Evolutionary conservation across 1,140 invertebrate species (phyloP).

Genomic region (Tetranychus cinnabarinus): DNA sequence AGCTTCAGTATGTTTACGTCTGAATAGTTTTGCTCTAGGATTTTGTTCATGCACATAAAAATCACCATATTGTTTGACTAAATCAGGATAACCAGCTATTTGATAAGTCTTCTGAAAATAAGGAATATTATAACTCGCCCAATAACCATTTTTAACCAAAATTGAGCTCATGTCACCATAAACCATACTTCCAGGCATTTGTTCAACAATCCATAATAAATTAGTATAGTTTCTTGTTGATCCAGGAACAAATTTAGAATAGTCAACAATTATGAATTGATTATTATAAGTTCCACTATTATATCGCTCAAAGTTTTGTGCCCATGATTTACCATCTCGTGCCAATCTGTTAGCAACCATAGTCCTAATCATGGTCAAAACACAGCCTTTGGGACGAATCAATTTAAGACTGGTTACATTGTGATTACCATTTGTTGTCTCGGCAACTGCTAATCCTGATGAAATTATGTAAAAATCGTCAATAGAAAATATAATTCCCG

Average conservation of each 20-base stretch:
- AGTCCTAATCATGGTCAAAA: conserved; percentile 19
- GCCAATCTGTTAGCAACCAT: conserved; percentile 21
- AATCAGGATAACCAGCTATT: conserved; percentile 18
- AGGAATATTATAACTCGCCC: conserved; percentile 22
- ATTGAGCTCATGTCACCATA: conserved; percentile 17
- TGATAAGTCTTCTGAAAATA: conserved; percentile 23
- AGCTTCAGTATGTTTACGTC: conserved; percentile 19
- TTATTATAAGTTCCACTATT: conserved; percentile 24
- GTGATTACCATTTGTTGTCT: conserved; percentile 21
- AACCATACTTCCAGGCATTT: conserved; percentile 19
- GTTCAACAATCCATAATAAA: conserved; percentile 22
- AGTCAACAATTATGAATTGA: conserved; percentile 22
- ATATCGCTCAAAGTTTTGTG: conserved; percentile 13
- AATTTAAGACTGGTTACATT: conserved; percentile 17
- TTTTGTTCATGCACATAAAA: conserved; percentile 20
- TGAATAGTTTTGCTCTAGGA: conserved; percentile 21
- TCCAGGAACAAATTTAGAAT: conserved; percentile 16
- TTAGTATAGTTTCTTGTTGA: conserved; percentile 5
- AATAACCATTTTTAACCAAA: conserved; percentile 19
- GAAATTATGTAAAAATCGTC: conserved; percentile 22
- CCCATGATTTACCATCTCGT: conserved; percentile 18
- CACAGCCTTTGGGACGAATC: conserved; percentile 15
- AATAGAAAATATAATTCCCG: conserved; percentile 20
- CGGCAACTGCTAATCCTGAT: conserved; percentile 19
- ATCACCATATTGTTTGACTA: conserved; percentile 15